phyloP scores from a whole-genome alignment of 2,113 vertebrate species.

The Tursiops truncatus region DNA sequence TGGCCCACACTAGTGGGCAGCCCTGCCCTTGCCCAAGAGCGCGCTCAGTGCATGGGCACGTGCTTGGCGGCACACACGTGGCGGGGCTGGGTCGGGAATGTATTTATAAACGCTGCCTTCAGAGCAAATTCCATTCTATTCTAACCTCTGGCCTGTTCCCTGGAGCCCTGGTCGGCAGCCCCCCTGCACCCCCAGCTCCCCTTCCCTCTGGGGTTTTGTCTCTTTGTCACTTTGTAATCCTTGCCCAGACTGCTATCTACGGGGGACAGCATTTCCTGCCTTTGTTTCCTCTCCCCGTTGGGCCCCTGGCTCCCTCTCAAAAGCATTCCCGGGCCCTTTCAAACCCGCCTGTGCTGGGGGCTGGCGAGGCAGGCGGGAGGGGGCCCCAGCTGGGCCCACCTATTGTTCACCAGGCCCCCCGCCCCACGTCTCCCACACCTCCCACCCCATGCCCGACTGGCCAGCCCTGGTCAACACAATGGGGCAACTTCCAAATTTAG shows the following conservation, averaged over 20 bases:
- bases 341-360: constrained; percentile 82
- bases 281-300: constrained; percentile 89
- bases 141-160: constrained; percentile 83
- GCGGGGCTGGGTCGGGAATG: constrained; percentile 81
- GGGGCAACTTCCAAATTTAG: constrained; percentile 88
- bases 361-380: constrained; percentile 77
- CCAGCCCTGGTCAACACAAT: constrained; percentile 82
- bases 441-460: constrained; percentile 72
- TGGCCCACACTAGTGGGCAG: constrained; percentile 42
- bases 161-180: constrained; percentile 72
- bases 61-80: constrained; percentile 84
- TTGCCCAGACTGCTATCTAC: constrained; percentile 89
- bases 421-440: constrained; percentile 77
- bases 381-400: constrained; percentile 84
- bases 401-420: constrained; percentile 84
- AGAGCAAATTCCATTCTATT: constrained; percentile 88
- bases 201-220: constrained; percentile 88
- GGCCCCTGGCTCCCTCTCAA: constrained; percentile 88
- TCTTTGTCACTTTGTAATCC: constrained; percentile 89
- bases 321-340: constrained; percentile 90
- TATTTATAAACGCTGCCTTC: constrained; percentile 88
- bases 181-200: constrained; percentile 69
- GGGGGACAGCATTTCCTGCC: constrained; percentile 90
- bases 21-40: constrained; percentile 28
- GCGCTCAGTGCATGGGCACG: constrained; percentile 75